These are phyloP conservation scores for Drosophila nigromelanica DNA, from an alignment of 1,140 invertebrate genomes.

Conservation along the genomic window DNA sequence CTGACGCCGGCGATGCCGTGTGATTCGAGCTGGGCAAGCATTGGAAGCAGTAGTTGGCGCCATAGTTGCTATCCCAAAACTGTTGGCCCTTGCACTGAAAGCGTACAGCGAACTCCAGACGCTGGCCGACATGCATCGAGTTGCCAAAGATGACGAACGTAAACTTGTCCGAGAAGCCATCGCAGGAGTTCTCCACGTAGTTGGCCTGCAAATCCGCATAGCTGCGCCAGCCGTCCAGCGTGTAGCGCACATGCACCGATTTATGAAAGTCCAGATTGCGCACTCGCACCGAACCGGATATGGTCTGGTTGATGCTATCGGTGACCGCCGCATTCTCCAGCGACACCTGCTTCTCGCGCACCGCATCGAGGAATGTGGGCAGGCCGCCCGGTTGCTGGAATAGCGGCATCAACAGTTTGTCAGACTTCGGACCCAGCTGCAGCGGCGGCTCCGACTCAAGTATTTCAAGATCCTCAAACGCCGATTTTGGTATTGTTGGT, in stretches of 20 bases:
- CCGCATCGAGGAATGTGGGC: constrained; percentile 90
- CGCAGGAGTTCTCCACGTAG: constrained; percentile 95
- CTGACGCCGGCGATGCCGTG: constrained; percentile 65
- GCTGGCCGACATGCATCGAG: constrained; percentile 89
- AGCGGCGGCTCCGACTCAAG: constrained; percentile 80
- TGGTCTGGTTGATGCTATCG: constrained; percentile 88
- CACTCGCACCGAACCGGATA: constrained; percentile 94
- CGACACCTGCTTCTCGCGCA: constrained; percentile 90
- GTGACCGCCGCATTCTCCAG: constrained; percentile 93
- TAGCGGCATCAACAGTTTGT: constrained; percentile 88
- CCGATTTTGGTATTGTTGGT: constrained; percentile 93
- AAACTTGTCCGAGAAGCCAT: constrained; percentile 96
- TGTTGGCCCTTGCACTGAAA: constrained; percentile 92
- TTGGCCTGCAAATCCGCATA: constrained; percentile 92
- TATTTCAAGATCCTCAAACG: constrained; percentile 89
- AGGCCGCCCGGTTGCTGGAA: constrained; percentile 93
- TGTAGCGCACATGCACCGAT: constrained; percentile 93
- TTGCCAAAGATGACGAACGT: constrained; percentile 90
- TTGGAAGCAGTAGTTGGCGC: constrained; percentile 93
- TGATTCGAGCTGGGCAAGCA: constrained; percentile 86
- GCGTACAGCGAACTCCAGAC: constrained; percentile 91
- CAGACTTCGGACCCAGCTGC: constrained; percentile 84
- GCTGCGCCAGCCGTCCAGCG: constrained; percentile 93
- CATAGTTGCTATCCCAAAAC: constrained; percentile 96
- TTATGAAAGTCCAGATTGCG: constrained; percentile 96